phyloP scores from a whole-genome alignment of 2,797 vertebrate genomes.

The Coccyzus lansbergi region DNA sequence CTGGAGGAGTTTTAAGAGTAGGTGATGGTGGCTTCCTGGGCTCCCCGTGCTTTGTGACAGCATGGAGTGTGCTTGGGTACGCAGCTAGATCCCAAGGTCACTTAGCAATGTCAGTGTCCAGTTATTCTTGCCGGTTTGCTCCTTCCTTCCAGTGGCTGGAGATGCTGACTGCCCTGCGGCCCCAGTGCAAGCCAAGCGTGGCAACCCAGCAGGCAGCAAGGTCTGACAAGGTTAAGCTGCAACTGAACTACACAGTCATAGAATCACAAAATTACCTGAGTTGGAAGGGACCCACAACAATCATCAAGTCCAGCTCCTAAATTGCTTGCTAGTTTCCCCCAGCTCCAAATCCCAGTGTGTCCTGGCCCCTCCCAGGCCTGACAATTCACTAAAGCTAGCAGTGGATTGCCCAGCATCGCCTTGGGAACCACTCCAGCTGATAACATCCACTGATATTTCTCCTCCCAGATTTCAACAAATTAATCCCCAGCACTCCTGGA shows the following conservation, averaged over 20 bases:
- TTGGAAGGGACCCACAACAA: no score
- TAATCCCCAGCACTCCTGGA: not conserved
- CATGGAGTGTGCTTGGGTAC: no score
- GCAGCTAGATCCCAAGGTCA: not conserved
- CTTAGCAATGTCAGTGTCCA: not conserved
- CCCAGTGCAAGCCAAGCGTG: not conserved
- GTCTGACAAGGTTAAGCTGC: slow-evolving; percentile 19
- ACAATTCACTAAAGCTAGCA: not conserved
- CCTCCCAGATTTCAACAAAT: not conserved
- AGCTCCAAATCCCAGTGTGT: not conserved
- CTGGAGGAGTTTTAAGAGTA: fast-evolving
- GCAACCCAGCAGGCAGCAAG: slow-evolving; percentile 10
- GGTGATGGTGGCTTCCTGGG: fast-evolving
- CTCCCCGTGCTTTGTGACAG: not conserved
- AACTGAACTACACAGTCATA: not conserved
- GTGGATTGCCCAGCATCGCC: not conserved
- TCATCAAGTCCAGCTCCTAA: no score
- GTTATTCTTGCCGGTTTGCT: not conserved
- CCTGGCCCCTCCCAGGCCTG: not conserved
- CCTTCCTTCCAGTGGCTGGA: not conserved
- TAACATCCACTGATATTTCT: not conserved
- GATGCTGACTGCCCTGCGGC: not conserved
- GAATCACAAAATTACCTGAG: no score
- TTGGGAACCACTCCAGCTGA: not conserved
- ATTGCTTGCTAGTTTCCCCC: not conserved